Evolutionary conservation across 2,888 invertebrate species (phyloP), one percentile per base, ranked within the genome.

Genomic region (Aproaerema taeniolella): DNA sequence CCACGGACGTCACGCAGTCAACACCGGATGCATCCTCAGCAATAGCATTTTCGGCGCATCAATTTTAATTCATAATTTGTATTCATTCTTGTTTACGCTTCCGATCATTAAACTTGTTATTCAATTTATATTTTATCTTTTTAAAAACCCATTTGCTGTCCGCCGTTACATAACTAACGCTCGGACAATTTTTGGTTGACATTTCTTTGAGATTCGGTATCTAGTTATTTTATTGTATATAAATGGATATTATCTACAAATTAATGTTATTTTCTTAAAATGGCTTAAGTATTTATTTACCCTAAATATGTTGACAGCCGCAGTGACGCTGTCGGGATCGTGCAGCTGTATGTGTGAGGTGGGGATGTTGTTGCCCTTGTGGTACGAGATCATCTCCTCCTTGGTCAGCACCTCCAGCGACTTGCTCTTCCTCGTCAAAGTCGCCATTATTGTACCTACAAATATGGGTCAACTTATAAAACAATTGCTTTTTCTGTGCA

Each of bases 311-410:
- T 91, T 92, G 61, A 97, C 96, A 2, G 97, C 96, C 0, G 96
- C 90, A 35, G 93, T 92, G 25, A 97, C 92, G 70, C 97, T 97
- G 69, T 97, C 97, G 0, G 97, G 96, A 81, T 98, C 97, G 68
- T 97, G 96, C 88, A 98, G 91, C 61, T 96, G 96, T 58, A 98
- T 93, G 74, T 97, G 97, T 0, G 97, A 97, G 37, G 94, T 95
- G 0, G 96, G 95, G 53, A 98, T 97, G 42, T 92, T 92, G 60
- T 93, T 94, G 30, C 93, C 93, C 66, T 95, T 94, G 67, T 95
- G 94, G 69, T 93, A 97, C 0, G 92, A 92, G 13, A 97, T 91
- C 96, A 98, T 97, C 71, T 98, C 97, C 60, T 95, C 94, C 63
- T 96, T 96, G 2, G 95, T 94, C 20, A 97, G 88, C 50, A 93